Conservation (phyloP, 1,140 invertebrate species). For the Arion vulgaris region DNA sequence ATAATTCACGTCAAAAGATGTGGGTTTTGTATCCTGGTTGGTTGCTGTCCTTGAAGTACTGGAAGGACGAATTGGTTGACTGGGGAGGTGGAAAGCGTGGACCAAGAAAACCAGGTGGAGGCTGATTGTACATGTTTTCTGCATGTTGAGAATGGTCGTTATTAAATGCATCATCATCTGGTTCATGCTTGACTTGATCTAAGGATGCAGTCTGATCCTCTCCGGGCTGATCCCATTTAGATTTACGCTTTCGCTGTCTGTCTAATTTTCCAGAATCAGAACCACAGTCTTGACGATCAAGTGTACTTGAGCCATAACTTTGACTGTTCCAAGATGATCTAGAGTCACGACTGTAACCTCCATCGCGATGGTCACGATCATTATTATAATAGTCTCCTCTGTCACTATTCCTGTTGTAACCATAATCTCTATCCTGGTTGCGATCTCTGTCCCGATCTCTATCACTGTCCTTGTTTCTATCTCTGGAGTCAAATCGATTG, state of each 20-base stretch:
- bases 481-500: conserved; percentile 3
- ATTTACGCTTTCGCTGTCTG: conserved; percentile 32
- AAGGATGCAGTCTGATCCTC: neutral
- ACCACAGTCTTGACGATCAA: conserved; percentile 16
- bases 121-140: conserved; percentile 24
- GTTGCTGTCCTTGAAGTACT: neutral
- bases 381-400: conserved; percentile 10
- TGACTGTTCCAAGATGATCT: conserved; percentile 24
- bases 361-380: conserved; percentile 21
- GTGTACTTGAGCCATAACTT: conserved; percentile 5
- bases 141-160: too few species aligned
- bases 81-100: neutral
- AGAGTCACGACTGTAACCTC: neutral
- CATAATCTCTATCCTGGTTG: conserved; percentile 32
- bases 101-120: conserved; percentile 24
- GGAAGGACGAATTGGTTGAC: neutral
- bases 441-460: conserved; percentile 39
- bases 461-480: conserved; percentile 31
- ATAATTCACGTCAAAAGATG: conserved; percentile 20
- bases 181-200: conserved; percentile 23
- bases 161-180: neutral
- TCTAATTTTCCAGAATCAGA: conserved; percentile 32
- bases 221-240: conserved; percentile 41
- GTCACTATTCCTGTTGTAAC: conserved; percentile 23
- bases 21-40: too few species aligned